Base-by-base conservation (phyloP, 2,797 vertebrate genomes). In the Tachyglossus aculeatus region DNA sequence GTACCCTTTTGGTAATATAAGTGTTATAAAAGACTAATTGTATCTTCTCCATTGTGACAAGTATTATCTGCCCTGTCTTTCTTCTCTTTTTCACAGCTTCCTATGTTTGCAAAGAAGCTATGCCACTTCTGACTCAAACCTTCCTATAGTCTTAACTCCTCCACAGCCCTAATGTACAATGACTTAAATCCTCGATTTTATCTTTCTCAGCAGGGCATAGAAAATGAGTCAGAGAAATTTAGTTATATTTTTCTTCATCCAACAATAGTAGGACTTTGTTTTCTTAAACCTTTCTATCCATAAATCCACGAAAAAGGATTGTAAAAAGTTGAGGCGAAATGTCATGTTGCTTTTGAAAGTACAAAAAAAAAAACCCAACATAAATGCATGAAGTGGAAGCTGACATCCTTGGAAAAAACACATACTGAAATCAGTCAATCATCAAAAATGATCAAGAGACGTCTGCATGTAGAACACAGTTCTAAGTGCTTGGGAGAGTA, bases 181-280 rank as follows among this genome's bases (percentile, higher is more conserved):
- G 34, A 21, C 4, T 41, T 64, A 56, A 80, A 77, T 76, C 25
- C 11, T 69, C 45, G 8, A 57, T 27, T 51, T 78, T 55, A 44
- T 19, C 21, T 44, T 52, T 58, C 50, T 13, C 60, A 78, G 60
- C 39, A 60, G 40, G 65, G 24, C 33, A 21, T 22, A 45, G 34
- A 65, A 51, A 56, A 66, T 61, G 22, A 66, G 8, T 66, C 45
- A 61, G 33, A 41, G 4, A 52, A 45, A 41, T 62, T 61, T 40
- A 61, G 48, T 45, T 37, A 22, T 18, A 61, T 33, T 57, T 74
- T 57, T n/a, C n/a, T n/a, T 33, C 56, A 58, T 32, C 16, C 25
- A 52, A 71, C 24, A 56, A 38, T 37, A 19, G 25, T 29, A 61
- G 7, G 48, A 45, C 47, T 27, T 1, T 36, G 34, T 69, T 57